Base-by-base conservation (phyloP, 2,113 vertebrate genomes). In the Chascanopsetta lugubris region DNA sequence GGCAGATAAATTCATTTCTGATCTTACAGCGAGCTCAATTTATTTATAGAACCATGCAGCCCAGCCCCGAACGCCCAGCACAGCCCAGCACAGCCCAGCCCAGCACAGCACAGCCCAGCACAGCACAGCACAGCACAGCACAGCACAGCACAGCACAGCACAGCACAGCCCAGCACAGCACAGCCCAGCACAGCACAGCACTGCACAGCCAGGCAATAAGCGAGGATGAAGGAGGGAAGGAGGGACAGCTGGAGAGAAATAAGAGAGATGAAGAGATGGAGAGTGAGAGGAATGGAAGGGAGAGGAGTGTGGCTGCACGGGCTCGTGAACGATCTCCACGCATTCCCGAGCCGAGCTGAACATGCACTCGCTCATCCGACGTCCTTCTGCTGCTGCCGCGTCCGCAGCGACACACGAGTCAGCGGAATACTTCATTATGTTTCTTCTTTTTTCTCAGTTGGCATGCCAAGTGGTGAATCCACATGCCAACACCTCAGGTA, bases 1-100 rank as follows among this genome's bases (percentile, higher is more conserved):
- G 66, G 70, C 69, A 67, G 84, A 88, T 87, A 78, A 83, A 85
- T 85, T 87, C 29, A 84, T 84, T 84, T 86, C 84, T 85, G 85
- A 89, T 88, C 79, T 66, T 79, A 83, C 84, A 88, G 84, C 75
- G 65, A 59, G 60, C 75, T 74, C 62, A 54, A 64, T 87, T 78
- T 86, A 87, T 88, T 90, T 86, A 85, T 81, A 80, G 80, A 17
- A 40, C 47, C 11, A 17, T 72, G n/a, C 67, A 61, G 61, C 57
- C n/a, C 56, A 60, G 62, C 53, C 65, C n/a, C n/a, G n/a, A n/a
- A n/a, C n/a, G n/a, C n/a, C n/a, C n/a, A n/a, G n/a, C n/a, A n/a
- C n/a, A n/a, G n/a, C n/a, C n/a, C n/a, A n/a, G n/a, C n/a, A n/a
- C n/a, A n/a, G n/a, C n/a, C n/a, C n/a, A n/a, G n/a, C n/a, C n/a